Conservation (phyloP, 2,888 invertebrate species). For the Rhagonycha fulva region DNA sequence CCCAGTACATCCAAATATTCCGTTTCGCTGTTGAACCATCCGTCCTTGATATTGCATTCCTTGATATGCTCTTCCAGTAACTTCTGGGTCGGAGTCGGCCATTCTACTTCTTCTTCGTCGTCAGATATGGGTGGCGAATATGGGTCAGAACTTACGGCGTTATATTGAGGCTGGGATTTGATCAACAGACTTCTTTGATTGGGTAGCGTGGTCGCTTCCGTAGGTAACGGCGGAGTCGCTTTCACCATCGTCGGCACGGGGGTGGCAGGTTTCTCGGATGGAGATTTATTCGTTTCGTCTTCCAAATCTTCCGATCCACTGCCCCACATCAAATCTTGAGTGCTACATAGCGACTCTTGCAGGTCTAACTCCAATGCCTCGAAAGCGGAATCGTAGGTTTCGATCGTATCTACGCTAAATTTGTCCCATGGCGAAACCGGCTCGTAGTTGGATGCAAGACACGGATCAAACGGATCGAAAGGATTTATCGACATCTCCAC, state of each 20-base stretch:
- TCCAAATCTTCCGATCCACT: not conserved
- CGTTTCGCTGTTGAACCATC: too few relatives aligned
- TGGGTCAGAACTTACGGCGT: constrained; percentile 17
- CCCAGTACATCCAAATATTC: not conserved
- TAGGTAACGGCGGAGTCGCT: not conserved
- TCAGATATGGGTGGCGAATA: constrained; percentile 53
- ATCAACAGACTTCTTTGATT: constrained; percentile 51
- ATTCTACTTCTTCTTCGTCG: constrained; percentile 50
- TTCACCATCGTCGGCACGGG: not conserved
- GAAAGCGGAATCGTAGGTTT: not conserved
- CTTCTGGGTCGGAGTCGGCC: constrained; percentile 38
- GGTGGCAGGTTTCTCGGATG: not conserved
- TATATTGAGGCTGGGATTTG: constrained; percentile 21
- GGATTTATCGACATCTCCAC: not conserved
- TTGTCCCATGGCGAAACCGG: not conserved
- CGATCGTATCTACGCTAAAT: not conserved
- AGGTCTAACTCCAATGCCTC: not conserved
- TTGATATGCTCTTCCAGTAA: constrained; percentile 45
- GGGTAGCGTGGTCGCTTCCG: not conserved
- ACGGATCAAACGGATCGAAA: not conserved
- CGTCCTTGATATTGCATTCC: not conserved
- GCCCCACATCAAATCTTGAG: not conserved
- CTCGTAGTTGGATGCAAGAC: not conserved
- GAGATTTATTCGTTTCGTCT: not conserved
- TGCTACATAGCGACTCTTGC: not conserved